These are phyloP conservation scores for Sanderia malayensis DNA, from an alignment of 30 jellyfish, hydroid and myxozoan genomes.

Conservation along the genomic window DNA sequence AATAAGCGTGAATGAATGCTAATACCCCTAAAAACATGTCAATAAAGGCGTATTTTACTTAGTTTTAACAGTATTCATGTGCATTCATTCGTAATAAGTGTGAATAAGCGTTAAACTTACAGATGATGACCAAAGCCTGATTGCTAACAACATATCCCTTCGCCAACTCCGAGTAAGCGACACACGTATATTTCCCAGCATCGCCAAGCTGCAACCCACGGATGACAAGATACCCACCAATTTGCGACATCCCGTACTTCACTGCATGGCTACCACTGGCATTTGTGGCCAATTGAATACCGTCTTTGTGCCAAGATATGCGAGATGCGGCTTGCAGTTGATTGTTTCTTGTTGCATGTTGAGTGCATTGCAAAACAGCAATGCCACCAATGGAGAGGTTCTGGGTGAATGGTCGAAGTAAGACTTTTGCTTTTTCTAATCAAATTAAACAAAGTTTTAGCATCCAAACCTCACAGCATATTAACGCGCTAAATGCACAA, in stretches of 20 bases:
- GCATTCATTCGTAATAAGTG: no score
- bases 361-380: neutral
- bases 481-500: no score
- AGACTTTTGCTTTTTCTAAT: no score
- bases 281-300: neutral
- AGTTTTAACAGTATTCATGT: no score
- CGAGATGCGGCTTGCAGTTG: neutral
- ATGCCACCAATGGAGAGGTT: neutral
- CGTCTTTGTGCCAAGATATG: neutral
- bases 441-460: no score
- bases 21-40: no score
- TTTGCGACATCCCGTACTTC: neutral
- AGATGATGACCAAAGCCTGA: no score
- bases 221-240: neutral
- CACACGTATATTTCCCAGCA: neutral
- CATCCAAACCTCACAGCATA: no score
- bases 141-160: neutral
- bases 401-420: neutral
- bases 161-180: neutral
- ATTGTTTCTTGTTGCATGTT: neutral
- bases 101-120: no score
- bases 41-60: no score
- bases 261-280: neutral
- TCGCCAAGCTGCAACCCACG: neutral
- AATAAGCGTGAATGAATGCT: no score